Base-by-base conservation (phyloP, 1,140 invertebrate genomes). In the Drosophila sechellia region DNA sequence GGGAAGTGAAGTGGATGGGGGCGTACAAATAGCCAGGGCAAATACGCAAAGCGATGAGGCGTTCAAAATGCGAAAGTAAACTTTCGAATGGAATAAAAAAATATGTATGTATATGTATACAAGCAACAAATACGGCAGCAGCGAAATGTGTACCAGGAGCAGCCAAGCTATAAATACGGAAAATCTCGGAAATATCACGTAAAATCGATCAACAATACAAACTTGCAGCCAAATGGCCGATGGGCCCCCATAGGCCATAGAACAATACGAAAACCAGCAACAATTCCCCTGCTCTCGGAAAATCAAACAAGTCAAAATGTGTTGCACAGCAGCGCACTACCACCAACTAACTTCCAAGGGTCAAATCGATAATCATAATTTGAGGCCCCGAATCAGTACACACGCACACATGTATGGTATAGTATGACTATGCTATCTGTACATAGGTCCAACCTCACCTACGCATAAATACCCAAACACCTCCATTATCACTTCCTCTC, bases 141-240 rank as follows among this genome's bases (percentile, higher is more conserved):
- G 42, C 63, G 45, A 76, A 83, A 81, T 81, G 73, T 81, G 66
- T 79, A 81, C 66, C 77, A 80, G 48, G 59, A 52, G 50, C 66
- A 58, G 66, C 75, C 77, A 63, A 54, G 84, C 73, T 85, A 91
- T 91, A 91, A 91, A 91, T 91, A 91, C 90, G 83, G 83, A 91
- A 91, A 91, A 91, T 89, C 83, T 91, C 86, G 80, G 90, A 91
- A 91, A 91, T 91, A 91, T 91, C 90, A 91, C 90, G 90, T 91
- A 91, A 91, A 91, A 91, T 91, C 90, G 90, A 91, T 91, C 90
- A 91, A 91, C 90, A 91, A 90, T 90, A 91, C 90, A 91, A 90
- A 91, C 90, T 91, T 91, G 89, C 83, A 91, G 56, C 81, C 86
- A 68, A 90, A 89, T 89, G 85, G 80, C 69, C 77, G 71, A 54